These are phyloP conservation scores for Etia nguti DNA, from an alignment of 2,113 vertebrate species.

Conservation along the genomic window DNA sequence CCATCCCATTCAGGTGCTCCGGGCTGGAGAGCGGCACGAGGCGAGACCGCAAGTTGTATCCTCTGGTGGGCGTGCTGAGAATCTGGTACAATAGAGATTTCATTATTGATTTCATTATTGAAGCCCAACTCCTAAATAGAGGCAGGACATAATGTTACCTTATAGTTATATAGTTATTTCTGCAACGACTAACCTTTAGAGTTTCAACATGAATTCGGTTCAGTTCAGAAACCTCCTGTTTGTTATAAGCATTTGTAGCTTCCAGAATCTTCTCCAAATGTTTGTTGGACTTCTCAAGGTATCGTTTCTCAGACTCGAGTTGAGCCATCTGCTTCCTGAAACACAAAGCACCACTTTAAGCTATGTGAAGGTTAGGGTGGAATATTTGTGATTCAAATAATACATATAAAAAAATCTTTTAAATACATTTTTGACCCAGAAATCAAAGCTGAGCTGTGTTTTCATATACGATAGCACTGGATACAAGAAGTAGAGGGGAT, in stretches of 20 bases:
- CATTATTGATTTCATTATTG: not conserved
- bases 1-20: conserved; percentile 61
- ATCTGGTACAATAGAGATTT: conserved; percentile 67
- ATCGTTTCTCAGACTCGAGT: conserved; percentile 86
- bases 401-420: fast-evolving
- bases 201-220: conserved; percentile 90
- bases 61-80: conserved; percentile 88
- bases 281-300: conserved; percentile 85
- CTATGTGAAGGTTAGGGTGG: not conserved
- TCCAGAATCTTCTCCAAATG: conserved; percentile 94
- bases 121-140: not conserved
- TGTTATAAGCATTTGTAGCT: conserved; percentile 86
- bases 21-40: conserved; percentile 78
- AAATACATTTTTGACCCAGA: not conserved
- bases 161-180: not conserved
- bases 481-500: not conserved
- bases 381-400: not conserved
- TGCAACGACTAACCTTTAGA: conserved; percentile 77
- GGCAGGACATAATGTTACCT: not conserved
- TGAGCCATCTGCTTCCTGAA: conserved; percentile 86
- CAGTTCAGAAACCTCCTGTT: conserved; percentile 85
- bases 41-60: conserved; percentile 79
- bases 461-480: not conserved
- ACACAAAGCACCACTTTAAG: conserved; percentile 16
- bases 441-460: not conserved